These are phyloP conservation scores for Oikopleura albicans DNA, from an alignment of 23 tunicate species.

Conservation along the genomic window DNA sequence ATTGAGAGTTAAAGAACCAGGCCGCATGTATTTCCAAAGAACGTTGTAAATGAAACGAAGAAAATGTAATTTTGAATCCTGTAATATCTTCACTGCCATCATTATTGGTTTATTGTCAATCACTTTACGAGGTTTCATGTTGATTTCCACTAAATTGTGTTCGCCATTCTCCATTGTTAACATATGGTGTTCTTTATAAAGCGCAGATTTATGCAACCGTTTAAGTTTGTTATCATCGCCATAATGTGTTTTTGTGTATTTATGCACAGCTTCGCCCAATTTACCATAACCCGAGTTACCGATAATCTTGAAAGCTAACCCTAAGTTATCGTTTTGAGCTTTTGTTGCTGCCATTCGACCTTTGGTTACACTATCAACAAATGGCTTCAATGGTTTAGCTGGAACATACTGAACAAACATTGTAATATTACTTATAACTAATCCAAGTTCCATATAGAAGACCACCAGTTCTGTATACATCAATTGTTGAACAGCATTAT, in stretches of 20 bases:
- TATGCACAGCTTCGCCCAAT: background rate
- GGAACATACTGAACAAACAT: background rate
- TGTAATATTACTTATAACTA: background rate
- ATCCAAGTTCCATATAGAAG: background rate
- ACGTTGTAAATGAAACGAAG: background rate
- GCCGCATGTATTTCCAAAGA: background rate
- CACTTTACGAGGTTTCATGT: background rate
- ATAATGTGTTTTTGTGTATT: background rate
- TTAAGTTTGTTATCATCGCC: background rate
- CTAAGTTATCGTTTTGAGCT: background rate
- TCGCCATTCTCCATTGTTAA: background rate
- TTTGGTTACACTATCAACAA: background rate
- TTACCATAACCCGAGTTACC: background rate
- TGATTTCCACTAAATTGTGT: background rate
- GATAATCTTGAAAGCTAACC: background rate
- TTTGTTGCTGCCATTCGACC: background rate
- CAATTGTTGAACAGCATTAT: background rate
- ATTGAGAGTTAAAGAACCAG: background rate
- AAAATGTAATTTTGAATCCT: background rate
- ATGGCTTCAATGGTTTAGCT: background rate
- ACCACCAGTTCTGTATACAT: background rate
- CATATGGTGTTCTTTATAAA: background rate
- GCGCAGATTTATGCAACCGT: background rate
- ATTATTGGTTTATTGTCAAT: background rate
- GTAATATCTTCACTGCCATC: background rate